Evolutionary conservation across 2,888 invertebrate species (phyloP).

Genomic region (Parnassius smintheus): DNA sequence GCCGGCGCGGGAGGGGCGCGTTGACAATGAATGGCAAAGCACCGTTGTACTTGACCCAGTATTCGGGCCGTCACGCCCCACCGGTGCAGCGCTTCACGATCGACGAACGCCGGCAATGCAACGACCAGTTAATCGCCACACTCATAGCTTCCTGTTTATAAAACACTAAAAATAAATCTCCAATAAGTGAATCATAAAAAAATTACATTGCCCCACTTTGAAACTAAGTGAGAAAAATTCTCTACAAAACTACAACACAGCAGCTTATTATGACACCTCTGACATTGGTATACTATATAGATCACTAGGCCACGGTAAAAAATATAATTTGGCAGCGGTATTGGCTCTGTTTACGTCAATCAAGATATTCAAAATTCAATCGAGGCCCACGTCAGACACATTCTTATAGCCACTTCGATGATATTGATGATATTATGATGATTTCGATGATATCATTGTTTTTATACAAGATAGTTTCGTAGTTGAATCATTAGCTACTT

Average conservation of each 20-base stretch:
- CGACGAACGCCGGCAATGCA: slow-evolving; percentile 24
- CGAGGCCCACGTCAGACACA: slow-evolving; percentile 38
- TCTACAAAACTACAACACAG: slow-evolving; percentile 27
- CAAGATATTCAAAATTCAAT: slow-evolving; percentile 48
- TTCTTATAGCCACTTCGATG: slow-evolving; percentile 40
- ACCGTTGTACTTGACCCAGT: slow-evolving; percentile 80
- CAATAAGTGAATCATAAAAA: no score
- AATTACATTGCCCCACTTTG: no score
- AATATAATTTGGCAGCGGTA: slow-evolving; percentile 51
- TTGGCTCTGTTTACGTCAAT: slow-evolving; percentile 62
- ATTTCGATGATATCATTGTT: slow-evolving; percentile 58
- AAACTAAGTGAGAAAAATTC: slow-evolving; percentile 18
- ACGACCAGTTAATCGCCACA: slow-evolving; percentile 5
- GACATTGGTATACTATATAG: slow-evolving; percentile 70
- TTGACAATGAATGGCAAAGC: slow-evolving; percentile 80
- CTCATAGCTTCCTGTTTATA: neutral
- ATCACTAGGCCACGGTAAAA: slow-evolving; percentile 54
- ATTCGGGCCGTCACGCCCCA: slow-evolving; percentile 64
- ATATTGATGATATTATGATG: no score
- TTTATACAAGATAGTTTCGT: slow-evolving; percentile 48
- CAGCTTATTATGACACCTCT: slow-evolving; percentile 59
- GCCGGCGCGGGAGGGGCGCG: slow-evolving; percentile 54
- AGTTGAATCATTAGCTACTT: slow-evolving; percentile 20
- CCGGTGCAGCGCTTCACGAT: slow-evolving; percentile 37
- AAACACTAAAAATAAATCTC: no score